Percentiles rank a stretch among this genome's conserved stretches.
phyloP scores from a whole-genome alignment of 2,888 invertebrate genomes.

The Calameuta idolon region DNA sequence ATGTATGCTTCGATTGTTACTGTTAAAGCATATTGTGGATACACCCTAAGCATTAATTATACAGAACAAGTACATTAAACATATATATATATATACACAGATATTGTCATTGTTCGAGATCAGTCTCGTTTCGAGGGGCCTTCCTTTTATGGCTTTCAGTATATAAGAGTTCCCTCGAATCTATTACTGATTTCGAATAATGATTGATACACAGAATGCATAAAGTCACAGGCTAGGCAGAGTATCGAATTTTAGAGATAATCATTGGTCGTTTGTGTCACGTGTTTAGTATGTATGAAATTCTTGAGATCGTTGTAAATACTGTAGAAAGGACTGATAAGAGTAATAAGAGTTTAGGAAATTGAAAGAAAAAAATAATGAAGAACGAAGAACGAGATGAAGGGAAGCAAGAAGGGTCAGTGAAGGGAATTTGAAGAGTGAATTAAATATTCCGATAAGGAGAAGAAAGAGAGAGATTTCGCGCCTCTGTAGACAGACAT shows the following conservation, averaged over 20 bases:
- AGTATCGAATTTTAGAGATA: neutral
- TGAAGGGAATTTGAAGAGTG: neutral
- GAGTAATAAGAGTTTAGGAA: neutral
- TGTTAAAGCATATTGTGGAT: neutral
- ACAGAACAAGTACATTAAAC: neutral
- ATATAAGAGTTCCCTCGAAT: neutral
- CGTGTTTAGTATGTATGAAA: neutral
- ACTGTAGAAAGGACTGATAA: neutral
- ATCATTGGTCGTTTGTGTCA: neutral
- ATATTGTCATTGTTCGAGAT: neutral
- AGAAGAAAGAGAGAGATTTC: neutral
- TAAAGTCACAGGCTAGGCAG: neutral
- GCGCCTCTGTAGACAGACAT: slow-evolving; percentile 3
- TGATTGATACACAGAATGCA: neutral
- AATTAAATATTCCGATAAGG: neutral
- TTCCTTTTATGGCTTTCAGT: neutral
- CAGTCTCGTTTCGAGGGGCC: neutral
- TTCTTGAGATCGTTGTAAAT: neutral
- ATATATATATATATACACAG: neutral
- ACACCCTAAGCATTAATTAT: neutral
- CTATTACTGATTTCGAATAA: neutral
- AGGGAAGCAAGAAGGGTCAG: neutral
- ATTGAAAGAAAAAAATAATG: neutral
- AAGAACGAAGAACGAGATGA: neutral
- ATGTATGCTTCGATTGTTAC: neutral